These are phyloP conservation scores for Accipiter virgatus DNA, from an alignment of 2,113 vertebrate species.

Conservation along the genomic window DNA sequence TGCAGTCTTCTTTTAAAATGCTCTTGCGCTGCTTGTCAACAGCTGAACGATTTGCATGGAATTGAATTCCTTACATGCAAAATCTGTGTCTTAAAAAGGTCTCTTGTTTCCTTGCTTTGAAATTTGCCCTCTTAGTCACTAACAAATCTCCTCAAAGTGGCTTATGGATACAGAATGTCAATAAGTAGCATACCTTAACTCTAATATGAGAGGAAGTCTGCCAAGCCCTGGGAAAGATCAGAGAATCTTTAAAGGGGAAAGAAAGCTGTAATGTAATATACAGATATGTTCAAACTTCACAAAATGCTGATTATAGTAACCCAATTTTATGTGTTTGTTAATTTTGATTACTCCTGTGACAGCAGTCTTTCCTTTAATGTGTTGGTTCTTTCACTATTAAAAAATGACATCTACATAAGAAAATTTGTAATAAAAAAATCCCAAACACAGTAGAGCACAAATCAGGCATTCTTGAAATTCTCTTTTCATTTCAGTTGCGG, in stretches of 20 bases:
- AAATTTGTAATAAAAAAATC: not conserved
- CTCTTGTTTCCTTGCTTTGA: conserved; percentile 3
- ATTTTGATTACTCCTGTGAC: not conserved
- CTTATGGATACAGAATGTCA: not conserved
- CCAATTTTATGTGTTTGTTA: not conserved
- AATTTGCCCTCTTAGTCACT: not conserved
- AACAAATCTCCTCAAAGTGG: not conserved
- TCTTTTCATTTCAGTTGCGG: conserved; percentile 79
- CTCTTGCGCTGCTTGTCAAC: not conserved
- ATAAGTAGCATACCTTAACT: not conserved
- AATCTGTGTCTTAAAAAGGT: not conserved
- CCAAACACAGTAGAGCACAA: not conserved
- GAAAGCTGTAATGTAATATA: not conserved
- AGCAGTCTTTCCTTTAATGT: not conserved
- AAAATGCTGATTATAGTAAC: not conserved
- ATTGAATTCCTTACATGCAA: conserved; percentile 7
- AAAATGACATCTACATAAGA: not conserved
- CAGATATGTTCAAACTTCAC: not conserved
- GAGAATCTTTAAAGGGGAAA: not conserved
- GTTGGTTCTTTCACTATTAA: not conserved
- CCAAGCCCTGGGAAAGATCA: not conserved
- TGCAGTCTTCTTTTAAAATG: not conserved
- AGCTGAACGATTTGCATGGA: not conserved
- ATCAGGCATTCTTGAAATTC: not conserved
- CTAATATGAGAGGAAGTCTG: not conserved